Evolutionary conservation across 1,140 invertebrate genomes (phyloP), one percentile per base, ranked within the genome.

Genomic region (Drosophila aff.): DNA sequence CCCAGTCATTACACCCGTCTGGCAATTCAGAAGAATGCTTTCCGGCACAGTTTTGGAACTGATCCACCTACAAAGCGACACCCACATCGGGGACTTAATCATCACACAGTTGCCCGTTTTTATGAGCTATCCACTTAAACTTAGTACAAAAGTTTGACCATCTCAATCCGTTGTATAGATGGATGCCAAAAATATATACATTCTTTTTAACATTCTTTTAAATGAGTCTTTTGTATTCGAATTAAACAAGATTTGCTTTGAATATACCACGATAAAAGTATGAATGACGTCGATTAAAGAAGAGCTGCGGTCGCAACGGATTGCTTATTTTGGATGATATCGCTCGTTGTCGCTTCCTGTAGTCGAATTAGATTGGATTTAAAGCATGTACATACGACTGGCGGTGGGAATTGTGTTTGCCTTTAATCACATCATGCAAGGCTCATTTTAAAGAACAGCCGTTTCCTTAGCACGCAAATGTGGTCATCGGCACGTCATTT

Each of bases 221-320:
- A 89, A 89, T 84, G 74, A 80, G 50, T 66, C 81, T 79, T 76
- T 89, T 89, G 84, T 89, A 52, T 33, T 53, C 74, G 69, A 76
- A 89, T 89, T 90, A 87, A 90, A 76, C 63, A 89, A 84, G 62
- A 81, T 63, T 66, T 65, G 55, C 53, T 64, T 73, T 85, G 84
- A 89, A 79, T 86, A 52, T 80, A 74, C 77, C 81, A 80, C 72
- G 62, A 84, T 89, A 81, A 69, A 74, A 63, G 62, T 72, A 61
- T 82, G 69, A 86, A 79, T 76, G 49, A 65, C 63, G 49, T 53
- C 58, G 76, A 79, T 77, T 71, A 67, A 82, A 76, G 75, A 57
- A 23, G 69, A 50, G 60, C 59, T 69, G 53, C 50, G 65, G 50
- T 31, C 47, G 76, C 84, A 87, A 83, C 72, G 83, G 84, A 87